A percentile compares a stretch with the other conserved stretches of the same genome.
These are phyloP conservation scores for Allophyes oxyacanthae DNA, from an alignment of 2,888 invertebrate genomes.

Conservation along the genomic window DNA sequence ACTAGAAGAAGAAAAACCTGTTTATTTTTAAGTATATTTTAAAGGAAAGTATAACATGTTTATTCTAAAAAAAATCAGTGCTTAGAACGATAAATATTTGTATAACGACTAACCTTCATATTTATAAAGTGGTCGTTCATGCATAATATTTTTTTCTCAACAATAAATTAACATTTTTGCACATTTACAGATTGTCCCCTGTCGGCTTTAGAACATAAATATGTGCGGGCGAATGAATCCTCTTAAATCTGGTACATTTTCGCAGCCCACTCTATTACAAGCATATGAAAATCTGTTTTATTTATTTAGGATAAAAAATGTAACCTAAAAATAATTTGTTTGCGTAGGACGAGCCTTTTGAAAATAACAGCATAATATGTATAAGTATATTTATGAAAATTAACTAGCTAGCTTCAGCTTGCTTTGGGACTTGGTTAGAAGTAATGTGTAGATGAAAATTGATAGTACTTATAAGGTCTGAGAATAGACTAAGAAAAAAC, in stretches of 20 bases:
- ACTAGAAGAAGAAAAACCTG: too few species aligned
- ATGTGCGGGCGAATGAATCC: constrained; percentile 40
- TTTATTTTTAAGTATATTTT: too few species aligned
- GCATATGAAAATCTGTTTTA: constrained; percentile 35
- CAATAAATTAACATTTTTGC: constrained; percentile 45
- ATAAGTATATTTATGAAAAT: constrained; percentile 9
- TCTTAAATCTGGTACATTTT: constrained; percentile 30
- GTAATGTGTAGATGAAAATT: too few species aligned
- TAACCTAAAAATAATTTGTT: constrained; percentile 46
- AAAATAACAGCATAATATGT: constrained; percentile 18
- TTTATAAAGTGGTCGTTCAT: constrained; percentile 22
- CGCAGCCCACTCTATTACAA: constrained; percentile 31
- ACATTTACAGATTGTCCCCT: constrained; percentile 37
- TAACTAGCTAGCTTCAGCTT: constrained; percentile 1
- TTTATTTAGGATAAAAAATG: constrained; percentile 53
- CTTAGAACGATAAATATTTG: too few species aligned
- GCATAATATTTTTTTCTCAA: constrained; percentile 14
- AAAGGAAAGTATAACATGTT: too few species aligned
- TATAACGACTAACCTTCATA: too few species aligned
- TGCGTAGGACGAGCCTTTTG: constrained; percentile 39
- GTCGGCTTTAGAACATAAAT: constrained; percentile 20
- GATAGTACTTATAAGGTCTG: too few species aligned
- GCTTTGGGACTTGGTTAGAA: background rate
- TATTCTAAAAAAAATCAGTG: too few species aligned
- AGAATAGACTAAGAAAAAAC: too few species aligned